Base-by-base conservation (phyloP, 2,888 invertebrate genomes). In the Gonocerus acuteangulatus region DNA sequence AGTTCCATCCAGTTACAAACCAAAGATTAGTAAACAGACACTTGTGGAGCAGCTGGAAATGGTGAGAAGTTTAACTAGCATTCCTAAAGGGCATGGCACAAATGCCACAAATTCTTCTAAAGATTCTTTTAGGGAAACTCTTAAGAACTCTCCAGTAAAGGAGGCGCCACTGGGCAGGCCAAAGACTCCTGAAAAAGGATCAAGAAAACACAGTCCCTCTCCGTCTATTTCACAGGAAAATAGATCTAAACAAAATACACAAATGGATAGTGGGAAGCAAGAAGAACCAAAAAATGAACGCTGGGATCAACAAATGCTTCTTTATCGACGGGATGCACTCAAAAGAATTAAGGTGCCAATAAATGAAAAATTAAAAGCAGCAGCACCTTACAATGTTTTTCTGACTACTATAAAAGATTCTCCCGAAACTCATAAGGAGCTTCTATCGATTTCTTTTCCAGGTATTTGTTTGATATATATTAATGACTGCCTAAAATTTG, bases 341-440 rank as follows among this genome's bases (percentile, higher is more conserved):
- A 64, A 62, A 34, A 62, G 62, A 1, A 61, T 63, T 2, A 65
- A 66, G 36, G 82, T 82, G 32, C 75, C 80, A 49, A 85, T 87
- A 81, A 80, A 81, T 0, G 75, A 78, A 13, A 87, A 87, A 71
- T 78, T 86, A 69, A 77, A 80, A 18, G 77, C 79, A 0, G 81
- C 83, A 9, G 81, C 81, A 0, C 90, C 90, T 0, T 89, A 86
- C 68, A 78, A 86, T 70, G 75, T 87, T 67, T 90, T 91, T 73
- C 83, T 87, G 21, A 86, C 88, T 0, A 82, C 84, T 16, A 83
- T 90, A 1, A 81, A 82, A 0, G 81, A 81, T 64, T 79, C 81
- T 0, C 78, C 73, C 44, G 75, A 77, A 39, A 89, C 89, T 0
- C 82, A 84, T 64, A 69, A 71, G 1, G 86, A 88, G 65, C 76